Base-by-base conservation (phyloP, 2,888 invertebrate genomes). In the Chelonus formosanus region DNA sequence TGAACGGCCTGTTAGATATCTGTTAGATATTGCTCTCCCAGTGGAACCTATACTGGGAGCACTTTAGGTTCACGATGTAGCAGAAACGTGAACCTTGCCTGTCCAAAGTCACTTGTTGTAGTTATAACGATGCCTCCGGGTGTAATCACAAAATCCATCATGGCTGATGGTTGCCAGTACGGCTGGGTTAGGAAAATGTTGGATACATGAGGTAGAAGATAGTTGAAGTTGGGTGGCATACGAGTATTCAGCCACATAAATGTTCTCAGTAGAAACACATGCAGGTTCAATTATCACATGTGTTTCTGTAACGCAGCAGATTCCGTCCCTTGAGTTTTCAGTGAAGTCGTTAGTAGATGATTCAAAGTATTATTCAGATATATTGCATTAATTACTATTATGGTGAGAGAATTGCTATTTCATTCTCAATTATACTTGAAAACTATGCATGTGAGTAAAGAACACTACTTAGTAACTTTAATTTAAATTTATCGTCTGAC, bases 81-180 rank as follows among this genome's bases (percentile, higher is more conserved):
- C 6, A 47, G 43, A 47, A 47, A 58, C 45, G 58, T 58, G 8
- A 7, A 47, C 32, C 35, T 44, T 20, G 20, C 58, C 34, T 58
- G 58, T 32, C 58, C 36, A 34, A 40, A 58, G 35, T 58, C 34
- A 5, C 32, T 35, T 8, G 58, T 32, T n/a, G 45, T 58, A 47
- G 47, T 35, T 45, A 58, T 44, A 58, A 58, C 34, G 47, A 58
- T 5, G 20, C 58, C 47, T 58, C 32, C 34, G 47, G 58, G 58
- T 58, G 34, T 47, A 44, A 58, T 58, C 36, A 5, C 47, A 35
- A 58, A 58, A 58, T 58, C 47, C 47, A 58, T 58, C 58, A 58
- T 47, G 7, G 20, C 40, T 44, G 40, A 43, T 44, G 8, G 40
- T 40, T 53, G 35, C n/a, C 8, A 34, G 32, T 32, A 34, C 8